Conservation (phyloP, 2,888 invertebrate species). For the Elegia similella region DNA sequence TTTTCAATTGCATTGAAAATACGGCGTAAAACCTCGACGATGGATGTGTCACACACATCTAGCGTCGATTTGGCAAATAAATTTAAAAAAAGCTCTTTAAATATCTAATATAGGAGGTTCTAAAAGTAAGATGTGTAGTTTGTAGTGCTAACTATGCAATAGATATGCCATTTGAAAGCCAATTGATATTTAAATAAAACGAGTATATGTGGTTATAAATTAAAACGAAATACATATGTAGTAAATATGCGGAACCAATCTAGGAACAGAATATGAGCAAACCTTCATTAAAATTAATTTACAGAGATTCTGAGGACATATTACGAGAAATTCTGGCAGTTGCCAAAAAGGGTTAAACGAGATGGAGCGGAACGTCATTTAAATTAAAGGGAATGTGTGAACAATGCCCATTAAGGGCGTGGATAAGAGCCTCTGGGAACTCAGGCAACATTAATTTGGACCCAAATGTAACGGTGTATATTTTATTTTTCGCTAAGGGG, state of each 20-base stretch:
- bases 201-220: background rate
- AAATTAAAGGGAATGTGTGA: background rate
- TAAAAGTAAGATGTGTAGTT: slow-evolving; percentile 5
- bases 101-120: slow-evolving; percentile 30
- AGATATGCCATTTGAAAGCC: slow-evolving; percentile 1
- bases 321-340: background rate
- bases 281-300: background rate
- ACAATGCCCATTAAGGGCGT: background rate
- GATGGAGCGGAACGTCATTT: background rate
- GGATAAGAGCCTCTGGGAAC: background rate
- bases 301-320: background rate
- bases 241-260: background rate
- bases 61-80: slow-evolving; percentile 30
- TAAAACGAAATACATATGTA: background rate
- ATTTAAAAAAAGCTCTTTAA: slow-evolving; percentile 39
- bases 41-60: slow-evolving; percentile 25
- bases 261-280: background rate
- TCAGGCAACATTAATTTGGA: background rate
- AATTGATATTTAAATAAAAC: background rate
- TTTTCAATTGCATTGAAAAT: slow-evolving; percentile 18
- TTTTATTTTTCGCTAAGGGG: slow-evolving; percentile 3
- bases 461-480: background rate
- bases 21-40: slow-evolving; percentile 1
- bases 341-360: background rate
- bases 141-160: slow-evolving; percentile 2